A percentile compares a stretch with the other conserved stretches of the same genome.
Evolutionary conservation across 2,888 invertebrate genomes (phyloP).

Genomic region (Calliphora vomitoria): DNA sequence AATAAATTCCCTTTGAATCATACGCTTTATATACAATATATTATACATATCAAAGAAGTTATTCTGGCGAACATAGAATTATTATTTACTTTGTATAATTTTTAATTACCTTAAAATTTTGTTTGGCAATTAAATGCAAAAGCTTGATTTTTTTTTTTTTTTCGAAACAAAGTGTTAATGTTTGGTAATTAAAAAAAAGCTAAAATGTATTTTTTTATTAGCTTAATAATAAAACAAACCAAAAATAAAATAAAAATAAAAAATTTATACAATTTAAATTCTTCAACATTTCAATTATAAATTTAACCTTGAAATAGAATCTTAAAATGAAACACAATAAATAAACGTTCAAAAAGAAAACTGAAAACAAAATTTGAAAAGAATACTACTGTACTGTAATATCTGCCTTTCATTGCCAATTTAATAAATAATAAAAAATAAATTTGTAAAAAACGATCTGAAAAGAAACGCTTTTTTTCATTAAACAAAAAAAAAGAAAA

Average conservation of each 20-base stretch:
- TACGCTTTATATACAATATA: too few relatives aligned
- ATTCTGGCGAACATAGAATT: neutral
- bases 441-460: constrained; percentile 25
- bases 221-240: constrained; percentile 4
- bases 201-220: constrained; percentile 49
- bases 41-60: too few relatives aligned
- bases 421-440: constrained; percentile 55
- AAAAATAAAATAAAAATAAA: constrained; percentile 25
- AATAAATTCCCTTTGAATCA: too few relatives aligned
- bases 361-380: neutral
- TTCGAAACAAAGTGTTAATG: constrained; percentile 19
- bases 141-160: neutral
- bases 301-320: constrained; percentile 69
- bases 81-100: neutral
- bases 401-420: constrained; percentile 45
- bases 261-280: constrained; percentile 36
- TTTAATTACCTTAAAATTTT: neutral
- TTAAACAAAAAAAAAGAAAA: neutral
- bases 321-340: constrained; percentile 42
- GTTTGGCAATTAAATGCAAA: neutral
- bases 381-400: neutral
- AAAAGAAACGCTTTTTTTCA: constrained; percentile 16
- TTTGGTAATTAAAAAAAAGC: constrained; percentile 39
- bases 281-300: constrained; percentile 56
- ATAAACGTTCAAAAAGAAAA: constrained; percentile 7